phyloP scores from a whole-genome alignment of 2,113 vertebrate genomes.

The Melanerpes formicivorus region DNA sequence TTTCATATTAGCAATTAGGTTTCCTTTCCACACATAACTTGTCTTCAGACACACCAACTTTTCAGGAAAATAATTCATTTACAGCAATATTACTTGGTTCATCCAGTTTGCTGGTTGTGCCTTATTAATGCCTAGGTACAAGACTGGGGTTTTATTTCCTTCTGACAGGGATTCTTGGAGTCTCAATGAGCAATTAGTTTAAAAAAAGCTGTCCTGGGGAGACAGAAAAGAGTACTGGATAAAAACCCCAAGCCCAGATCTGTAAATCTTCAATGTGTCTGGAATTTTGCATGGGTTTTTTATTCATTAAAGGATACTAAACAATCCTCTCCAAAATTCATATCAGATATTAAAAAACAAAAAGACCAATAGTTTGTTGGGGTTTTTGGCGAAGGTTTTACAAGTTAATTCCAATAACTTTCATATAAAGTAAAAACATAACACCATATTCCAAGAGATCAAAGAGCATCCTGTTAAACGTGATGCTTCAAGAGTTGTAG shows the following conservation, averaged over 20 bases:
- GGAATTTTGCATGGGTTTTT: conserved; percentile 45
- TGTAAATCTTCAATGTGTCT: conserved; percentile 69
- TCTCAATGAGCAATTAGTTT: conserved; percentile 73
- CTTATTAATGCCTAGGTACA: conserved; percentile 74
- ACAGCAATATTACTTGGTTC: conserved; percentile 58
- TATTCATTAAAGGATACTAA: conserved; percentile 61
- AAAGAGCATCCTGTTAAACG: conserved; percentile 34
- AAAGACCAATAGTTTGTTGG: background rate
- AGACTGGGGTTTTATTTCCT: conserved; percentile 65
- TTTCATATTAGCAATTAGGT: conserved; percentile 36
- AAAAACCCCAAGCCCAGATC: conserved; percentile 16
- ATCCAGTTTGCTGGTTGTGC: conserved; percentile 64
- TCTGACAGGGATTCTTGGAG: conserved; percentile 71
- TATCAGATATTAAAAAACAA: background rate
- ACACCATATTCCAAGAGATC: conserved; percentile 5
- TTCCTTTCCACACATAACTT: conserved; percentile 51
- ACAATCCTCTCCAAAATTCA: background rate
- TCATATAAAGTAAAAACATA: conserved; percentile 42
- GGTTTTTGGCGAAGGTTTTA: conserved; percentile 27
- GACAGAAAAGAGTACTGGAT: conserved; percentile 67
- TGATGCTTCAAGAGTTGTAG: conserved; percentile 21
- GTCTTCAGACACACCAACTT: conserved; percentile 46
- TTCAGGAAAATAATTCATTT: conserved; percentile 70
- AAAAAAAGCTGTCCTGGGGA: conserved; percentile 64
- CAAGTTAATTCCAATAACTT: conserved; percentile 43